These are phyloP conservation scores for Vanessa atalanta DNA, from an alignment of 1,140 invertebrate species.

Conservation along the genomic window DNA sequence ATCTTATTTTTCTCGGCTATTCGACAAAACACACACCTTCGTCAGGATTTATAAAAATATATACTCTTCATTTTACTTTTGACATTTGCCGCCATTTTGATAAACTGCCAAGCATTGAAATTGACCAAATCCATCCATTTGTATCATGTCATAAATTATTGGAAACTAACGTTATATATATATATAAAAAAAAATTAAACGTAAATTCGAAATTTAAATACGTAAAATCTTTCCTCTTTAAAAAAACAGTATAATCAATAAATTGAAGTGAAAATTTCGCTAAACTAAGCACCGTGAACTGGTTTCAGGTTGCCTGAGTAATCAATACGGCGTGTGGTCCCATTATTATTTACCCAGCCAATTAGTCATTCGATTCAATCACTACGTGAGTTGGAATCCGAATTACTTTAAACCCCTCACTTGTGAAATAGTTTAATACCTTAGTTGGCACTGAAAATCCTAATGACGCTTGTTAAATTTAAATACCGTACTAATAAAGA, in stretches of 20 bases:
- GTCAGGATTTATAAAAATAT: no score
- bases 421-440: constrained; percentile 30
- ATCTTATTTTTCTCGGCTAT: no score
- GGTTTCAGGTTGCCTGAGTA: constrained; percentile 11
- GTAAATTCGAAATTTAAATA: no score
- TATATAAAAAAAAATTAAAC: no score
- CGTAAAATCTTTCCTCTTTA: background rate
- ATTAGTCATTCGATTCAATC: constrained; percentile 22
- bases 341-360: constrained; percentile 18
- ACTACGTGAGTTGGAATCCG: constrained; percentile 12
- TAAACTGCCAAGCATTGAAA: no score
- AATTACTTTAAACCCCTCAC: constrained; percentile 11
- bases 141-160: no score
- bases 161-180: no score
- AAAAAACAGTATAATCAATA: background rate
- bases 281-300: constrained; percentile 12
- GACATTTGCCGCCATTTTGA: no score
- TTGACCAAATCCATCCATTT: no score
- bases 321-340: constrained; percentile 20
- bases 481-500: background rate
- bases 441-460: constrained; percentile 9
- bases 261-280: background rate
- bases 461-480: constrained; percentile 13
- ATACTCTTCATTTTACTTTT: no score
- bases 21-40: no score